A percentile compares a stretch with the other conserved stretches of the same genome.
Evolutionary conservation across 2,888 invertebrate species (phyloP).

Genomic region (Acrobasis repandana): DNA sequence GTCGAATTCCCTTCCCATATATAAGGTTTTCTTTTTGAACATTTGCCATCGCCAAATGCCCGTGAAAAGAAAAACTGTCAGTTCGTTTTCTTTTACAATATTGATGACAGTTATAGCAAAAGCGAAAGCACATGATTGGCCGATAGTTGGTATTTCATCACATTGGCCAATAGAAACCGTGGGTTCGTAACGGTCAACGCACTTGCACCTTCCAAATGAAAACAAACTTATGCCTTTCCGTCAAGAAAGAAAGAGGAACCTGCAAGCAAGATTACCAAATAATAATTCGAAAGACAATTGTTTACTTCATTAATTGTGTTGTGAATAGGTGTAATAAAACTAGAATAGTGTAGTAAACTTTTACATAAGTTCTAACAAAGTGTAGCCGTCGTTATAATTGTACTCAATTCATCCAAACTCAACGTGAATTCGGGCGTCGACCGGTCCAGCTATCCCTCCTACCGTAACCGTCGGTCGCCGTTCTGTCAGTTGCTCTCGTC

Average conservation of each 20-base stretch:
- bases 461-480: slow-evolving; percentile 71
- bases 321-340: slow-evolving; percentile 6
- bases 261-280: neutral
- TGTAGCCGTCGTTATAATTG: slow-evolving; percentile 27
- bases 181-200: neutral
- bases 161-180: neutral
- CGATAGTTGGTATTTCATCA: no score
- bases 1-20: no score
- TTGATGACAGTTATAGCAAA: neutral
- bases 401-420: slow-evolving; percentile 59
- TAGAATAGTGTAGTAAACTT: slow-evolving; percentile 4
- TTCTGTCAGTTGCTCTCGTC: slow-evolving; percentile 62
- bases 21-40: no score
- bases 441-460: slow-evolving; percentile 76
- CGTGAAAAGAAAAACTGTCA: neutral
- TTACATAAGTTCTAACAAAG: slow-evolving; percentile 31
- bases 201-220: neutral
- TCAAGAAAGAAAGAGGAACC: slow-evolving; percentile 8
- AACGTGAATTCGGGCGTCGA: slow-evolving; percentile 79
- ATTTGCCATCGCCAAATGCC: neutral
- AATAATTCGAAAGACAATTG: slow-evolving; percentile 7
- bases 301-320: slow-evolving; percentile 8
- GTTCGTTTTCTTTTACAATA: neutral
- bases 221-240: slow-evolving; percentile 9
- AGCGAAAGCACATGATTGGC: neutral